Base-by-base conservation (phyloP, 2,888 invertebrate genomes). In the Phasia obesa region DNA sequence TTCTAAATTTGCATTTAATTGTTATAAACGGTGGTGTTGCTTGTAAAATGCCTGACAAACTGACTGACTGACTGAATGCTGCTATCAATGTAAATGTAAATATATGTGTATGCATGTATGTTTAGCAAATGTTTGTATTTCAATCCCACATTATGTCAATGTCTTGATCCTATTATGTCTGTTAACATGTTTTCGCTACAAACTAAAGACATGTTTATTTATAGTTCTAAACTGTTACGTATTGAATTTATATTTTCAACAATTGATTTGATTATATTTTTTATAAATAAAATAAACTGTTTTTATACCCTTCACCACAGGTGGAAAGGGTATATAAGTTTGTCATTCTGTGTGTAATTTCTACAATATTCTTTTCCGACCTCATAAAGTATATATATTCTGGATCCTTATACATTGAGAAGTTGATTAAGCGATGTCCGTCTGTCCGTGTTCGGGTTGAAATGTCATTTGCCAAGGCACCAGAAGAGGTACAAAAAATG, bases 121-220 rank as follows among this genome's bases (percentile, higher is more conserved):
- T 17, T 0, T 35, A n/a, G 38, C 38, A 38, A 11, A 38, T 19
- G 9, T 15, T n/a, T 15, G 15, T 75, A 81, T 70, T 85, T 65
- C 79, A 79, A 86, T 88, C 87, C 88, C 89, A 88, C 88, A 87
- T 88, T 88, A 87, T 88, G 87, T 81, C 84, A 85, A 81, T 69
- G 78, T 81, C 85, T 87, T 85, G 84, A 81, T 81, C 85, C 85
- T 84, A 84, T 86, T 86, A 84, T 84, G 85, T 86, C 85, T 81
- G 81, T 85, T 81, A 77, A 60, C 77, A 77, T 83, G 83, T 75
- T 71, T 76, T 67, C 76, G 79, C 79, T 75, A 79, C 42, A 74
- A 69, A 53, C 11, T 65, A 79, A 71, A 75, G 83, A 83, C 79
- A 79, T 42, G 71, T 79, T 79, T 75, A 78, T 75, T 78, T 82